Evolutionary conservation across 1,140 invertebrate species (phyloP).

Genomic region (Drosophila pseudoobscura): DNA sequence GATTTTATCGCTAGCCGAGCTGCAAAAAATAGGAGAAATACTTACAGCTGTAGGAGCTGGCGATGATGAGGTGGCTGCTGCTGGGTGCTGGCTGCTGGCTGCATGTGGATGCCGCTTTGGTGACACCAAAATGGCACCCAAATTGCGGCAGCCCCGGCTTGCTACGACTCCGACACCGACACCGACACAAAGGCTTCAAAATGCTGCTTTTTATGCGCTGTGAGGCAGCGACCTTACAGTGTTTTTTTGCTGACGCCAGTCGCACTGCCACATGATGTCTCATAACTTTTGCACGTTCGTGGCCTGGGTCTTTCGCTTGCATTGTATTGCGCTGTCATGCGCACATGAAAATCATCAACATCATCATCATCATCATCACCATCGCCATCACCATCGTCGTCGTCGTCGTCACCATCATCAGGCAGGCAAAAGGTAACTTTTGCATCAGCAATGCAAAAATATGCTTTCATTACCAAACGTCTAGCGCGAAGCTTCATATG

Average conservation of each 20-base stretch:
- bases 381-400: slow-evolving; percentile 57
- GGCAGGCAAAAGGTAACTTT: slow-evolving; percentile 7
- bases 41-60: neutral
- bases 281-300: slow-evolving; percentile 73
- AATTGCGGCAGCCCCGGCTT: slow-evolving; percentile 61
- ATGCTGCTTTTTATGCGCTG: slow-evolving; percentile 65
- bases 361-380: slow-evolving; percentile 48
- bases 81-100: slow-evolving; percentile 5
- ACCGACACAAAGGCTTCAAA: slow-evolving; percentile 54
- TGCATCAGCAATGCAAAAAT: slow-evolving; percentile 66
- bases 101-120: slow-evolving; percentile 18
- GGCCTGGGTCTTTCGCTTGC: slow-evolving; percentile 75
- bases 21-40: neutral
- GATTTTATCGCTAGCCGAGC: slow-evolving; percentile 43
- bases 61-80: slow-evolving; percentile 5
- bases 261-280: slow-evolving; percentile 49
- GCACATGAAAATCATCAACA: slow-evolving; percentile 74
- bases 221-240: slow-evolving; percentile 61
- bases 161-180: too few species aligned
- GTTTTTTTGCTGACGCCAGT: slow-evolving; percentile 12
- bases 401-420: slow-evolving; percentile 47
- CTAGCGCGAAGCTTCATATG: slow-evolving; percentile 45
- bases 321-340: slow-evolving; percentile 80
- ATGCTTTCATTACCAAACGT: slow-evolving; percentile 80
- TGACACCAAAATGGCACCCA: slow-evolving; percentile 76